Base-by-base conservation (phyloP, 2,888 invertebrate genomes). In the Penaeus monodon region DNA sequence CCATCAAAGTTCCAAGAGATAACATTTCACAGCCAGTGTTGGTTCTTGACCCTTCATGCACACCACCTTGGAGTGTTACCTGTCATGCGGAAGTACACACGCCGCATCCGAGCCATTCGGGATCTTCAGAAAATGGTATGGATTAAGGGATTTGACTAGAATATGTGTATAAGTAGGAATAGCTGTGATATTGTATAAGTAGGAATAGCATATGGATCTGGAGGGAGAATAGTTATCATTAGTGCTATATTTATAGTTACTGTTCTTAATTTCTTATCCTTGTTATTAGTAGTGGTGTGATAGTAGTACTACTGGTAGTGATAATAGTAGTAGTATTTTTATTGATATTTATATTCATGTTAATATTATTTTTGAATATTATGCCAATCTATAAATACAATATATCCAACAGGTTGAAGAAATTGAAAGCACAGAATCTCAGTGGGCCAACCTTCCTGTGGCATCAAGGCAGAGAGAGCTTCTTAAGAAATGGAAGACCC, bases 1-100 rank as follows among this genome's bases (percentile, higher is more conserved):
- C 49, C 44, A 17, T 80, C 76, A 49, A 84, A 86, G 74, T 89
- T 89, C 68, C 84, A 94, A 20, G 95, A 96, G 83, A 95, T 96
- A 4, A 98, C 97, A 91, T 99, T 99, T 93, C 96, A 97, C 90
- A 98, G 99, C 0, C 97, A 98, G 91, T 99, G 99, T 92, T 99
- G 99, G 97, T 99, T 98, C 93, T 94, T 99, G 78, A 98, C 99
- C 0, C 94, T 99, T 70, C 97, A 98, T 92, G 96, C 97, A 92
- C 98, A 98, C 92, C 98, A 99, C 92, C 94, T 99, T 87, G 96
- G 97, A 17, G 94, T 99, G 84, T 94, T 98, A 90, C 98, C 99
- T 0, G 96, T 97, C 6, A 94, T 97, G 80, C 96, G 97, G 91
- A 97, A 97, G 90, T 96, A 96, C 92, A 95, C 96, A 91, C 94